Percentiles rank a stretch among this genome's conserved stretches.
These are phyloP conservation scores for Craterocephalus amniculus DNA, from an alignment of 2,797 vertebrate species.

Conservation along the genomic window DNA sequence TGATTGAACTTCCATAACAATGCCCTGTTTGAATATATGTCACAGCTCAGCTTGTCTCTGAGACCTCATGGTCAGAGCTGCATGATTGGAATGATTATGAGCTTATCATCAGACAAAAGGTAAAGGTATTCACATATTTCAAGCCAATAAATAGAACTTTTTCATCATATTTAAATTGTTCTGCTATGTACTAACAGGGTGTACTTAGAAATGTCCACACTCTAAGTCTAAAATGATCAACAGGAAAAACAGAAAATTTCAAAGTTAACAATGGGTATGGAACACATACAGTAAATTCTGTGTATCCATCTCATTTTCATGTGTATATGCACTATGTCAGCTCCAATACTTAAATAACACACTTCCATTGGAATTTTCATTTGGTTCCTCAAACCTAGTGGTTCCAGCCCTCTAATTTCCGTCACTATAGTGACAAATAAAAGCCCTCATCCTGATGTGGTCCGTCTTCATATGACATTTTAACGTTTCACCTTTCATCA, in stretches of 20 bases:
- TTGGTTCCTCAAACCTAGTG: no score
- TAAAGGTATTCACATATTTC: background rate
- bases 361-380: no score
- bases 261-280: background rate
- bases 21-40: constrained; percentile 1
- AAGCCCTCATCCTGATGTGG: no score
- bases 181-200: background rate
- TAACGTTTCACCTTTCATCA: no score
- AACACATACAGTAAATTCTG: background rate
- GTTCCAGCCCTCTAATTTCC: no score
- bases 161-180: background rate
- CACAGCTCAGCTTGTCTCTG: constrained; percentile 6
- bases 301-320: no score
- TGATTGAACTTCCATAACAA: constrained; percentile 11
- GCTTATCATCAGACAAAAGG: background rate
- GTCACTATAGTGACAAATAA: no score
- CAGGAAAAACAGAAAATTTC: background rate
- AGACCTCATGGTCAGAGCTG: constrained; percentile 1
- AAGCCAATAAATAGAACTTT: background rate
- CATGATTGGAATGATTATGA: constrained; percentile 12
- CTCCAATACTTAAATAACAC: no score
- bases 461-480: no score
- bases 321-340: background rate
- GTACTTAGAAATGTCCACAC: background rate
- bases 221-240: background rate